Evolutionary conservation across 1,140 invertebrate species (phyloP).

Genomic region (Pseudobourletiella spinata): DNA sequence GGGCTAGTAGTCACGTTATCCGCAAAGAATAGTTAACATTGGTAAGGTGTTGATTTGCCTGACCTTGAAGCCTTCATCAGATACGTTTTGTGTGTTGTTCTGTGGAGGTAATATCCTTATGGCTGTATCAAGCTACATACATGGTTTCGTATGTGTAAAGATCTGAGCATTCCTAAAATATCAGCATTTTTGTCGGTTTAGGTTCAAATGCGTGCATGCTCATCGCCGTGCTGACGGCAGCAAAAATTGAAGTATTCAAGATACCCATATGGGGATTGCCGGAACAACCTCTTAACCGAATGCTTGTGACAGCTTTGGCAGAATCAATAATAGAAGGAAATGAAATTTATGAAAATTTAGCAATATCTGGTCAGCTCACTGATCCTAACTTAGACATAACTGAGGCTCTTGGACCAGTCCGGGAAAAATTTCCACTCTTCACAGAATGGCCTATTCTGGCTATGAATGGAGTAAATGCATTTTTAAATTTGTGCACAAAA

Average conservation of each 20-base stretch:
- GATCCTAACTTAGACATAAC: slow-evolving; percentile 34
- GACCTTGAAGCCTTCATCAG: too few species aligned
- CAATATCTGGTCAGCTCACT: slow-evolving; percentile 14
- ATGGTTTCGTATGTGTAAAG: too few species aligned
- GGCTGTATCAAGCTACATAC: too few species aligned
- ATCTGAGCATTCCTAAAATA: too few species aligned
- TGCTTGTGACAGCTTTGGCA: slow-evolving; percentile 34
- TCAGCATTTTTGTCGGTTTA: slow-evolving; percentile 10
- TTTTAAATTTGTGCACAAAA: not conserved
- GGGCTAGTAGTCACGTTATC: too few species aligned
- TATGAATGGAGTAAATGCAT: not conserved
- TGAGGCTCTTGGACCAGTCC: slow-evolving; percentile 32
- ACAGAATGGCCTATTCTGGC: slow-evolving; percentile 30
- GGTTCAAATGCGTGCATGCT: slow-evolving; percentile 37
- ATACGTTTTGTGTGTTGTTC: too few species aligned
- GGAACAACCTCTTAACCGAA: slow-evolving; percentile 33
- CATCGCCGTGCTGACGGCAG: slow-evolving; percentile 32
- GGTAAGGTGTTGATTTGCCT: too few species aligned
- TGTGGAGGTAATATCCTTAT: too few species aligned
- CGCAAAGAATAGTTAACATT: too few species aligned
- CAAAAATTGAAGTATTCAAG: slow-evolving; percentile 28
- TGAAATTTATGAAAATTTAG: slow-evolving; percentile 35
- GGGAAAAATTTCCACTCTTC: slow-evolving; percentile 26
- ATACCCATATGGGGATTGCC: slow-evolving; percentile 32
- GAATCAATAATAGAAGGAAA: slow-evolving; percentile 38